Base-by-base conservation (phyloP, 2,888 invertebrate species). In the Nomada hirtipes region DNA sequence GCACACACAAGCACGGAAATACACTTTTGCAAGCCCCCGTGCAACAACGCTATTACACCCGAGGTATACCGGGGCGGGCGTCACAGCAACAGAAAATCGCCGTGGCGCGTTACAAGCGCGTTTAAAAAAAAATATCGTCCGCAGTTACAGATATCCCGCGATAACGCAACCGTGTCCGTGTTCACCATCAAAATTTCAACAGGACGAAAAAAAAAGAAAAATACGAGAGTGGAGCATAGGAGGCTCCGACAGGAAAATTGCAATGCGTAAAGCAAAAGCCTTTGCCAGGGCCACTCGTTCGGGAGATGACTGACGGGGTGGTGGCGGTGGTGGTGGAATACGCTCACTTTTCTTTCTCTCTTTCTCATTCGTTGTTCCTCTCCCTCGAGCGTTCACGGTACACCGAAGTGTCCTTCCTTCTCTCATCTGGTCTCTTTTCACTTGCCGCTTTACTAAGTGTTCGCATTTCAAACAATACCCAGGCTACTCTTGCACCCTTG, bases 381-480 rank as follows among this genome's bases (percentile, higher is more conserved):
- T 64, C 69, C 60, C 29, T 15, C 55, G 11, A n/a, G 26, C 64
- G 4, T 47, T 20, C 7, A 18, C n/a, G 23, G 44, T 20, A 23
- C 36, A 26, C 55, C 76, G 47, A 76, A 81, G 77, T 79, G 72
- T 82, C 85, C 83, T 80, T 85, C 76, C 69, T 78, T 74, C 82
- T 79, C 77, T 74, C 77, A 63, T 68, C 72, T 44, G 52, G 75
- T 79, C 74, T 70, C 83, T 86, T 76, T 82, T 81, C 87, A 70
- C 72, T 74, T 74, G 84, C 77, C 80, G 82, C 86, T 90, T 88
- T 84, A 89, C 90, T 89, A 91, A 91, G 90, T 91, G 90, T 90
- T 90, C 90, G 88, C 89, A 88, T 90, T 91, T 91, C 88, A 88
- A 91, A 91, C 91, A 91, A 90, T 91, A 85, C 82, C 86, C 84